Conservation (phyloP, 2,888 invertebrate genomes). For the Drosophila greeni region DNA sequence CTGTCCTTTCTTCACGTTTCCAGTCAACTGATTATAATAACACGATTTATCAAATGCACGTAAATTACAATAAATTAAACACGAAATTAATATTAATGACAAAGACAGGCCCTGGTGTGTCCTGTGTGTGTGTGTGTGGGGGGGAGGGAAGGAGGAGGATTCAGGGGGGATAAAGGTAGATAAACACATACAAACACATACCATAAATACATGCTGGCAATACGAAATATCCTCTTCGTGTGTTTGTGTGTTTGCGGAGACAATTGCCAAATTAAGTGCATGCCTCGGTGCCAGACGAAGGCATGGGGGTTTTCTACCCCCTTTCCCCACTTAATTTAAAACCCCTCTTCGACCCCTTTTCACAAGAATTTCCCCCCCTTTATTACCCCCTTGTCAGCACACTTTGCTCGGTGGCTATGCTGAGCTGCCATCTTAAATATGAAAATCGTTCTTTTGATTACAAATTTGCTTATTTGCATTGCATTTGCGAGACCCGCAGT, state of each 20-base stretch:
- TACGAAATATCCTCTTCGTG: constrained; percentile 7
- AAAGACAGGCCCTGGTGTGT: constrained; percentile 49
- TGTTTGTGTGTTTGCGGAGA: constrained; percentile 40
- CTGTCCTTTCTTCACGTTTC: constrained; percentile 40
- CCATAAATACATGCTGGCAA: constrained; percentile 20
- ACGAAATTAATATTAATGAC: constrained; percentile 73
- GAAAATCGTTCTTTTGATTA: constrained; percentile 65
- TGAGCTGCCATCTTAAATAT: constrained; percentile 57
- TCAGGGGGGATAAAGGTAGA: constrained; percentile 7
- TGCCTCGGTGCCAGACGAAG: constrained; percentile 34
- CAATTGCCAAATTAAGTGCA: constrained; percentile 71
- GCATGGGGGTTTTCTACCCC: not conserved
- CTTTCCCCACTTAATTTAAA: not conserved
- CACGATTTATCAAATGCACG: constrained; percentile 73
- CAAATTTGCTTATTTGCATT: constrained; percentile 63
- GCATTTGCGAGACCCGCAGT: constrained; percentile 50
- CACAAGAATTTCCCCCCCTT: not conserved
- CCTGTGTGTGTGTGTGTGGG: not conserved
- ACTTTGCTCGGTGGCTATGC: not conserved
- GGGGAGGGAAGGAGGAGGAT: not conserved
- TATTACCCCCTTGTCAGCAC: constrained; percentile 3
- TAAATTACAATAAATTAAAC: constrained; percentile 74
- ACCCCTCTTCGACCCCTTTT: constrained; percentile 6
- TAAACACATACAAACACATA: constrained; percentile 26
- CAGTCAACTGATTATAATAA: constrained; percentile 68